Evolutionary conservation across 2,113 vertebrate species (phyloP).

Genomic region (Dinomys branickii): DNA sequence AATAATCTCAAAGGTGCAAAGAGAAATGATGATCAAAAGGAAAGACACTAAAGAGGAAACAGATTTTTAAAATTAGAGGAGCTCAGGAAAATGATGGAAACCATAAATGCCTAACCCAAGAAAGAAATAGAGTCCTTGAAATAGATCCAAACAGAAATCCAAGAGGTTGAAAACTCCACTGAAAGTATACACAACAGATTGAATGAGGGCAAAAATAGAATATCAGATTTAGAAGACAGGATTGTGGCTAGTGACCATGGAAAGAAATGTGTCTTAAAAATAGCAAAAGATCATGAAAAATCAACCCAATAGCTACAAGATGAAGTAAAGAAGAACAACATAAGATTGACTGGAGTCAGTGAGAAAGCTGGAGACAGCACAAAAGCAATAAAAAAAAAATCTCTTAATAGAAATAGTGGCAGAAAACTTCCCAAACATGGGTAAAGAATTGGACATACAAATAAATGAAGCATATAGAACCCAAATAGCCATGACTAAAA

Average conservation of each 20-base stretch:
- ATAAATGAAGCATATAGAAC: background rate
- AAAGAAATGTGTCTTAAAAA: background rate
- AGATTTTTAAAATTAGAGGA: background rate
- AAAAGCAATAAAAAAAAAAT: background rate
- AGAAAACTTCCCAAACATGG: background rate
- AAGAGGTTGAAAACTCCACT: background rate
- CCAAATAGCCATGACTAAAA: background rate
- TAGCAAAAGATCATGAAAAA: background rate
- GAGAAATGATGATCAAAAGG: background rate
- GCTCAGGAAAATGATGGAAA: background rate
- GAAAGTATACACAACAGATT: background rate
- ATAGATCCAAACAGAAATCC: background rate
- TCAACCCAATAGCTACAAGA: background rate
- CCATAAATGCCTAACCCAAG: background rate
- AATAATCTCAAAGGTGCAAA: background rate
- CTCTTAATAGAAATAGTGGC: background rate
- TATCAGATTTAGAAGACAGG: background rate
- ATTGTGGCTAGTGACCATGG: background rate
- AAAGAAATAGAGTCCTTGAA: background rate
- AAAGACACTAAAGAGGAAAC: background rate
- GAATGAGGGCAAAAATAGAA: background rate
- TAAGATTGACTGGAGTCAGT: background rate
- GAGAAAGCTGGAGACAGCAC: background rate
- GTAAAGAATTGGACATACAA: background rate
- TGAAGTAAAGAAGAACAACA: background rate